Evolutionary conservation across 2,888 invertebrate genomes (phyloP).

Genomic region (Dasysyrphus albostriatus): DNA sequence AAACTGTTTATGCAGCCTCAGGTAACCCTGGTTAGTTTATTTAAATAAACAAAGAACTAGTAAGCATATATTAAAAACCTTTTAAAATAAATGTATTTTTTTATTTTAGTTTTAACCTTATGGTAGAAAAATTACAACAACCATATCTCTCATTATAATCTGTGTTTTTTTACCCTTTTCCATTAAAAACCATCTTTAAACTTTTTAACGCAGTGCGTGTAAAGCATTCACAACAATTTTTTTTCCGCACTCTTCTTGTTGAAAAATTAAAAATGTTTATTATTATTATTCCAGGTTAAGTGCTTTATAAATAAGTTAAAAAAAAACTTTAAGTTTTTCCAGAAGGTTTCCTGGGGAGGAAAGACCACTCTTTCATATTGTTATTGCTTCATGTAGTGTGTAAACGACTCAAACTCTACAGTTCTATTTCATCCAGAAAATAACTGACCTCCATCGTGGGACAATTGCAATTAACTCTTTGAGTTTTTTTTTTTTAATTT

Average conservation of each 20-base stretch:
- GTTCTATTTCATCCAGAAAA: slow-evolving; percentile 59
- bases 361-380: neutral
- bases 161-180: neutral
- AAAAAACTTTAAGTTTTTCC: slow-evolving; percentile 14
- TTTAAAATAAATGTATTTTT: no score
- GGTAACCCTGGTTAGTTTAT: no score
- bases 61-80: no score
- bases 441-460: slow-evolving; percentile 62
- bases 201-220: slow-evolving; percentile 1
- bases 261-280: slow-evolving; percentile 31
- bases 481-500: slow-evolving; percentile 15
- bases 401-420: slow-evolving; percentile 1
- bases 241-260: neutral
- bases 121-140: neutral
- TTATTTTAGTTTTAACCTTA: no score
- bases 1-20: no score
- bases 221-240: neutral
- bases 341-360: neutral
- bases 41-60: no score
- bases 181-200: neutral
- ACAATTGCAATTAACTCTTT: slow-evolving; percentile 57
- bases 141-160: neutral
- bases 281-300: slow-evolving; percentile 54
- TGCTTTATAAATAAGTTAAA: slow-evolving; percentile 62
- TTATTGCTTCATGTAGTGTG: neutral